Evolutionary conservation across 2,113 vertebrate genomes (phyloP), one percentile per base, ranked within the genome.

Genomic region (Pluvialis apricaria): DNA sequence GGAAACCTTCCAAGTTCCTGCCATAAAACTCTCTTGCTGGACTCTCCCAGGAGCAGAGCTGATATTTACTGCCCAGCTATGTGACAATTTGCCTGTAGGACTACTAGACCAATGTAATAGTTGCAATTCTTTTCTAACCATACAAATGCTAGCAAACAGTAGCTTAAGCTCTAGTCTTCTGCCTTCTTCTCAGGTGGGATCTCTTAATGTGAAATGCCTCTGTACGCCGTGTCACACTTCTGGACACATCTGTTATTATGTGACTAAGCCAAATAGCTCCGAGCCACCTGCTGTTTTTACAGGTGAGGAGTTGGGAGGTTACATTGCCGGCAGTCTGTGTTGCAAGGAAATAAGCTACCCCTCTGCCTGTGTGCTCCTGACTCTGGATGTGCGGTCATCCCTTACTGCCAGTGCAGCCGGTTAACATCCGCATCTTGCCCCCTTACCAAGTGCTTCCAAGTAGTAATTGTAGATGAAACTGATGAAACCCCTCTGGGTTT

Each of bases 171-270:
- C 42, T 40, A 93, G n/a, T 83, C 61, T 40, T 68, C 58, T n/a
- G 51, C 80, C 91, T 80, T 61, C 54, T 96, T 84, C 87, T 65
- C 91, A 99, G 99, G 97, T 99, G 96, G 99, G 99, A 79, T 99
- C 99, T 22, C 99, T 99, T 21, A 98, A 66, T 42, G 97, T 99
- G 75, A 99, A 99, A 97, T 99, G 99, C 95, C 98, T 99, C 83
- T 98, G 98, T 12, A 99, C 99, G 4, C 99, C 99, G 0, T 99
- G 99, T 95, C 99, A 99, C 98, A 99, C 99, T 5, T 99, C 99
- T 5, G 99, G 99, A 76, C 99, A 99, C 97, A 99, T 99, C 98
- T 99, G 99, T 97, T 99, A 99, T 96, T 99, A 98, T 69, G 99
- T 99, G 96, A 99, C 98, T 55, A 99, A 99, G 97, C 99, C 99